phyloP scores from a whole-genome alignment of 2,888 invertebrate genomes.

The Stenichneumon culpator region DNA sequence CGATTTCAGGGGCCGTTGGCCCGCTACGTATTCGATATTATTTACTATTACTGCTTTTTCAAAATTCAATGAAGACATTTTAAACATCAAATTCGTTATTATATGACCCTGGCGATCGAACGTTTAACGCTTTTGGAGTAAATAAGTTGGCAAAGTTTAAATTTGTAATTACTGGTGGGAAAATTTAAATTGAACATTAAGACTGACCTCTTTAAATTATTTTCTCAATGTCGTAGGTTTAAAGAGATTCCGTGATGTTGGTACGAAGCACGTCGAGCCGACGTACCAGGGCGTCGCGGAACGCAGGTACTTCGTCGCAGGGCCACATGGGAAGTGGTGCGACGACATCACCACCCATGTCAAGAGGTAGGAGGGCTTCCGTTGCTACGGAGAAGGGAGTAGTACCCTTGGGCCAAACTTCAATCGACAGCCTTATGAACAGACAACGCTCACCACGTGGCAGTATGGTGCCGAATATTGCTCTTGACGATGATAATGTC shows the following conservation, averaged over 20 bases:
- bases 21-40: conserved; percentile 27
- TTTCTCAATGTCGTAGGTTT: conserved; percentile 68
- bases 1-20: conserved; percentile 65
- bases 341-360: conserved; percentile 74
- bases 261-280: conserved; percentile 90
- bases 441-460: conserved; percentile 88
- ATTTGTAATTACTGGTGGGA: too few relatives aligned
- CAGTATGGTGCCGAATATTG: conserved; percentile 88
- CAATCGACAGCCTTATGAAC: conserved; percentile 81
- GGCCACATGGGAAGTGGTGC: conserved; percentile 83
- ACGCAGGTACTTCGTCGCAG: conserved; percentile 89
- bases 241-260: conserved; percentile 86
- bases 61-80: too few relatives aligned
- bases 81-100: too few relatives aligned
- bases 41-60: too few relatives aligned
- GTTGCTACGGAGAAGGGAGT: conserved; percentile 82
- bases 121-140: too few relatives aligned
- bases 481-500: conserved; percentile 85
- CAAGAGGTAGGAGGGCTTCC: conserved; percentile 81
- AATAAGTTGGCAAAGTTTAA: too few relatives aligned
- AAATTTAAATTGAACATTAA: too few relatives aligned
- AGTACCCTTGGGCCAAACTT: conserved; percentile 82
- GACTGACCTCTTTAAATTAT: background rate
- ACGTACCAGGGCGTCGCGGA: conserved; percentile 89
- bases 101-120: too few relatives aligned